Percentiles rank a stretch among this genome's conserved stretches.
phyloP scores from a whole-genome alignment of 2,797 vertebrate genomes.

The Clarias pachynema region DNA sequence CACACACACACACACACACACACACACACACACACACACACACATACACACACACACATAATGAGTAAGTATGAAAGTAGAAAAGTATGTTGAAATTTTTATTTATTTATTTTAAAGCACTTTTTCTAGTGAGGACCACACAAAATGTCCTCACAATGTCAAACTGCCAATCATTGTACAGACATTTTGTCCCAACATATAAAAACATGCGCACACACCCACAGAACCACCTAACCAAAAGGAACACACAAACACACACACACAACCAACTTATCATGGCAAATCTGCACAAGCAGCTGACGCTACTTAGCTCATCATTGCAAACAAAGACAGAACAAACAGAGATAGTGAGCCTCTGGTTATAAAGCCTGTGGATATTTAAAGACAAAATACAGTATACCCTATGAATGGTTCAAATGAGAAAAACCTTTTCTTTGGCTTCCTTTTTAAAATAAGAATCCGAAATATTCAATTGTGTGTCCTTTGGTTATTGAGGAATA shows the following conservation, averaged over 20 bases:
- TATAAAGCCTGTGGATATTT: neutral
- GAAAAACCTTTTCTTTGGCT: neutral
- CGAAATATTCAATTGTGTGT: neutral
- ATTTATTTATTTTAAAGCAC: neutral
- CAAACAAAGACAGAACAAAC: conserved; percentile 37
- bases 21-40: conserved; percentile 12
- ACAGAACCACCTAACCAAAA: neutral
- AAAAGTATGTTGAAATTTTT: neutral
- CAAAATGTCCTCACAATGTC: neutral
- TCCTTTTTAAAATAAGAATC: neutral
- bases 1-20: conserved; percentile 9
- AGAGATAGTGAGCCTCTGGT: neutral
- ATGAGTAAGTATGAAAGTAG: too few species aligned
- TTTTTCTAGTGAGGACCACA: neutral
- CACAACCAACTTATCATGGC: neutral
- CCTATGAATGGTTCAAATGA: neutral
- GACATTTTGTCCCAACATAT: neutral
- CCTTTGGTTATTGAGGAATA: neutral
- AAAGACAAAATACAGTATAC: neutral
- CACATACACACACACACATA: conserved; percentile 9
- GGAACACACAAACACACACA: neutral
- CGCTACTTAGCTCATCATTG: conserved; percentile 51
- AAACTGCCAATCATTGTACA: neutral
- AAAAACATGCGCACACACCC: neutral
- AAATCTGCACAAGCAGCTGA: conserved; percentile 45